phyloP scores from a whole-genome alignment of 2,797 vertebrate species.

The Gobio occitaniae region DNA sequence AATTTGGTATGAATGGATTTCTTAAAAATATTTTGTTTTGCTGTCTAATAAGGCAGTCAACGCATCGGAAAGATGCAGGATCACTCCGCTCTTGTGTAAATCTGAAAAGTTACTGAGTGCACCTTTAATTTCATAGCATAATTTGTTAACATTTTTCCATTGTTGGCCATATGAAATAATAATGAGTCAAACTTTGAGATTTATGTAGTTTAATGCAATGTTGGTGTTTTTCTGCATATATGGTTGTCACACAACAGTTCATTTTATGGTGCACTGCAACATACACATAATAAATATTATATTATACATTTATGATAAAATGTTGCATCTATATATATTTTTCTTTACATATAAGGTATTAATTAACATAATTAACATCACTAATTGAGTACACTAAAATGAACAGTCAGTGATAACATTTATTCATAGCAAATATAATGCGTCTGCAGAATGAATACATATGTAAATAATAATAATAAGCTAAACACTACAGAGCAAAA shows the following conservation, averaged over 20 bases:
- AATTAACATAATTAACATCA: background rate
- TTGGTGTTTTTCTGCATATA: background rate
- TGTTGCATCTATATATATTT: background rate
- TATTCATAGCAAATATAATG: constrained; percentile 42
- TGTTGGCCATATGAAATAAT: background rate
- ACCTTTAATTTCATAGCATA: background rate
- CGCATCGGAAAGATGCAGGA: background rate
- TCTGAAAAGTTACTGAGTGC: background rate
- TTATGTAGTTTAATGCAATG: background rate
- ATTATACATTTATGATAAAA: background rate
- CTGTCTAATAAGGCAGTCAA: background rate
- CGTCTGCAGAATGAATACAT: too few relatives aligned
- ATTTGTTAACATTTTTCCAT: background rate
- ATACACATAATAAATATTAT: background rate
- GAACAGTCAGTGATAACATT: constrained; percentile 41
- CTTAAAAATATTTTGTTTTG: background rate
- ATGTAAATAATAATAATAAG: background rate
- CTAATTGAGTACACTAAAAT: constrained; percentile 15
- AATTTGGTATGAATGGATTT: background rate
- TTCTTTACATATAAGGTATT: background rate
- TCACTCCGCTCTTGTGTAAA: background rate
- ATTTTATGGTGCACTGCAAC: background rate
- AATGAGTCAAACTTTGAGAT: background rate
- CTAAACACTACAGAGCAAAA: constrained; percentile 1
- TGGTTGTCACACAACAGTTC: background rate